Base-by-base conservation (phyloP, 64 coral and sea anemone species). In the Porites lutea region DNA sequence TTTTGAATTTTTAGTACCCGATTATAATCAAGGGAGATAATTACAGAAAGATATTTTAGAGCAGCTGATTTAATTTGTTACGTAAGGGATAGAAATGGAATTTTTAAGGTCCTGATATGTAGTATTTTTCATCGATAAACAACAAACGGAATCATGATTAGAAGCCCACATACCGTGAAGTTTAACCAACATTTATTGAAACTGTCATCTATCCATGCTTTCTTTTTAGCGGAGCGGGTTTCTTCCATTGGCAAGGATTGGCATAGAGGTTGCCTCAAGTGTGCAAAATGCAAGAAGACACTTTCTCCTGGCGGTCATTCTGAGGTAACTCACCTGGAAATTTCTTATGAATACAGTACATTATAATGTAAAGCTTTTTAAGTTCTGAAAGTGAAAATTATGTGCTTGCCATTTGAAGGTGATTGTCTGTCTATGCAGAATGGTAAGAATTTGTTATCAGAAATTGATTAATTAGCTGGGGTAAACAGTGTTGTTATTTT, bases 241-340 rank as follows among this genome's bases (percentile, higher is more conserved):
- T 78, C 77, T 2, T 98, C 96, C 6, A 45, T 88, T 1, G 96
- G 96, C 9, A 94, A 94, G 52, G 96, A 98, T 3, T 98, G 96
- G 96, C 96, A 98, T 46, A 61, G 96, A 22, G 72, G 59, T 21
- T 98, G 96, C 70, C 59, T 98, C n/a, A 98, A 86, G 48, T 98
- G 96, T 72, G 77, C 37, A 21, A 98, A 91, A 60, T 98, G 96
- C 14, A 52, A 52, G 21, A 98, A 94, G 63, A 98, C 92, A 1
- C 74, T 98, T 0, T 71, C 55, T 23, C n/a, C 96, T 88, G 96
- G 96, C 6, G 45, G 87, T 15, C 96, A 98, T 89, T 92, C 96
- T 8, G 96, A 86, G 85, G 80, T 87, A 88, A 55, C 27, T 37
- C 27, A 37, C 27, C 27, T 37, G 27, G 27, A 37, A 37, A 0